Conservation (phyloP, 2,113 vertebrate genomes). For the Thalassoma bifasciatum region DNA sequence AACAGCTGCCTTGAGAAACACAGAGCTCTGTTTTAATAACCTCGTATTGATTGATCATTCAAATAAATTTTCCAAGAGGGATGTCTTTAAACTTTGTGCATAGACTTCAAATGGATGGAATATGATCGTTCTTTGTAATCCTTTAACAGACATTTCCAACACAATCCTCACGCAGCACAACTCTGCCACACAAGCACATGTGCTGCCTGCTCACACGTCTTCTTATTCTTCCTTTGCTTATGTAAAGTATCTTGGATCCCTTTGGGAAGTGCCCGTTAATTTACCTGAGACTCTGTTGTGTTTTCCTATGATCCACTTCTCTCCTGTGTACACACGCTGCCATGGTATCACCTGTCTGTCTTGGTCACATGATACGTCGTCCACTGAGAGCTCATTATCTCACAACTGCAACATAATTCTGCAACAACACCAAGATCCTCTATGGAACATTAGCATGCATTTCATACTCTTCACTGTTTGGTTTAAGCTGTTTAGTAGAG, state of each 20-base stretch:
- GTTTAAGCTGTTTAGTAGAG: slow-evolving; percentile 2
- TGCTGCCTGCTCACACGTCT: background rate
- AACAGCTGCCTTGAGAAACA: slow-evolving; percentile 34
- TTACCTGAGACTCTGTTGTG: slow-evolving; percentile 63
- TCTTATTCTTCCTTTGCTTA: slow-evolving; percentile 44
- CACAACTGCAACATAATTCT: slow-evolving; percentile 44
- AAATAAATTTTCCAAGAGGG: slow-evolving; percentile 18
- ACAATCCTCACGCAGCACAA: background rate
- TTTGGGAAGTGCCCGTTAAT: slow-evolving; percentile 51
- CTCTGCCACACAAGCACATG: background rate
- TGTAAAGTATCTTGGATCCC: slow-evolving; percentile 32
- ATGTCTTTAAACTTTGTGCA: slow-evolving; percentile 24
- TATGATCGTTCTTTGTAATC: slow-evolving; percentile 3
- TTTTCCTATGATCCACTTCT: slow-evolving; percentile 56
- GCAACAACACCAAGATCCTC: slow-evolving; percentile 57
- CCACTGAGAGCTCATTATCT: slow-evolving; percentile 79
- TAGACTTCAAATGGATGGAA: slow-evolving; percentile 22
- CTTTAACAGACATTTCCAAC: slow-evolving; percentile 1
- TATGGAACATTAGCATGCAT: slow-evolving; percentile 15
- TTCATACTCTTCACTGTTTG: slow-evolving; percentile 17
- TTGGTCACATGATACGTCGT: slow-evolving; percentile 71
- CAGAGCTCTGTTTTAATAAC: slow-evolving; percentile 35
- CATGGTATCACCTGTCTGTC: slow-evolving; percentile 73
- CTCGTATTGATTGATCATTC: slow-evolving; percentile 38
- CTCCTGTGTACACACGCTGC: slow-evolving; percentile 64